Percentiles rank a stretch among this genome's conserved stretches.
These are phyloP conservation scores for Acleris literana DNA, from an alignment of 2,888 invertebrate genomes.

Conservation along the genomic window DNA sequence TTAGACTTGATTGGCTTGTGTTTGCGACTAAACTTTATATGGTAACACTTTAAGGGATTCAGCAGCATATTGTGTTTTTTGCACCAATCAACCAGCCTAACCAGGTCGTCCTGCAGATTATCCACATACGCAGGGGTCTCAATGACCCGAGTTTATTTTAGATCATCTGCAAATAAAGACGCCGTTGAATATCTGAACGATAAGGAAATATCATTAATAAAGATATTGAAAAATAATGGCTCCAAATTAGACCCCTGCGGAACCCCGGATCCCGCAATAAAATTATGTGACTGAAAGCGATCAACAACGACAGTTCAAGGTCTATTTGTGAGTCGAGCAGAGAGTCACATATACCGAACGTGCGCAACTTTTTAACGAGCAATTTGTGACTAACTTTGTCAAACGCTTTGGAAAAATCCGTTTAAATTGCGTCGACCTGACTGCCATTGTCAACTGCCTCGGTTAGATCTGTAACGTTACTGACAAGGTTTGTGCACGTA, in stretches of 20 bases:
- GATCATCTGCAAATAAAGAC: background rate
- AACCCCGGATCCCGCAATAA: background rate
- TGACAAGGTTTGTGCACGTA: background rate
- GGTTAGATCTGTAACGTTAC: background rate
- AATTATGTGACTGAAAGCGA: background rate
- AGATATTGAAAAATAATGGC: background rate
- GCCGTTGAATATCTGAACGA: background rate
- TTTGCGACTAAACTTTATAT: background rate
- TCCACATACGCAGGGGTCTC: background rate
- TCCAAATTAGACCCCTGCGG: constrained; percentile 4
- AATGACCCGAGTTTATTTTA: background rate
- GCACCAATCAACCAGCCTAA: background rate
- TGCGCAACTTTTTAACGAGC: constrained; percentile 1
- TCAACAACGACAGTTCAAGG: background rate
- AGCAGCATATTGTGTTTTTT: background rate
- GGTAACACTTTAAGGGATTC: background rate
- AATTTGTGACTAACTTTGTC: constrained; percentile 15
- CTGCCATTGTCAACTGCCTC: constrained; percentile 8
- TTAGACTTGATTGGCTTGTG: background rate
- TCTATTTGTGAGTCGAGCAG: background rate
- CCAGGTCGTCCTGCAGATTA: background rate
- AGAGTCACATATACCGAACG: background rate
- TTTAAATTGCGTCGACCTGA: constrained; percentile 29
- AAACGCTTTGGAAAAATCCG: constrained; percentile 32
- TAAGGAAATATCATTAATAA: background rate